Conservation (phyloP, 2,888 invertebrate species). For the Melanchra persicariae region DNA sequence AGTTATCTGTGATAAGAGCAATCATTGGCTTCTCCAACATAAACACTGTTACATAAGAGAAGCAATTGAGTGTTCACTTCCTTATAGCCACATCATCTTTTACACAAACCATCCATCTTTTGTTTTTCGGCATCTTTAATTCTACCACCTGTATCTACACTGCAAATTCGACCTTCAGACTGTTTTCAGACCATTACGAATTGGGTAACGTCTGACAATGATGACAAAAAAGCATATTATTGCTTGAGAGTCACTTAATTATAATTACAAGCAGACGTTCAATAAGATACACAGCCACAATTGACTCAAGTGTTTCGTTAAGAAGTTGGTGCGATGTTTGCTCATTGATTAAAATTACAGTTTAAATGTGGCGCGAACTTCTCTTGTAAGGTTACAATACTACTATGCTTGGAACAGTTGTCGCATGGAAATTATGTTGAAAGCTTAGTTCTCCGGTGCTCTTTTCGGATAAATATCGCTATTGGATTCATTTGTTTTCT, state of each 20-base stretch:
- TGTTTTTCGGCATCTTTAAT: not conserved
- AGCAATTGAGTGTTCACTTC: not conserved
- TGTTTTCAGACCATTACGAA: not conserved
- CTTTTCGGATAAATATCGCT: not conserved
- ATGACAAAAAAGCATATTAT: conserved; percentile 1
- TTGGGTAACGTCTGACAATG: not conserved
- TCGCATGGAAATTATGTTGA: not conserved
- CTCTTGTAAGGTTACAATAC: conserved; percentile 6
- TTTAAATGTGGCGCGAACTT: not conserved
- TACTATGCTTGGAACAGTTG: not conserved
- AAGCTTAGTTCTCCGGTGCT: not conserved
- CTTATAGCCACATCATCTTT: not conserved
- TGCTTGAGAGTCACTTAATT: conserved; percentile 16
- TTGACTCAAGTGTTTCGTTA: conserved; percentile 43
- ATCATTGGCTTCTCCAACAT: not conserved
- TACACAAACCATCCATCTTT: not conserved
- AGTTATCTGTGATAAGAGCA: not conserved
- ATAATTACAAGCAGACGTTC: conserved; percentile 8
- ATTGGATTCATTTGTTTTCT: too few species aligned
- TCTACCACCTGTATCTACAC: conserved; percentile 6
- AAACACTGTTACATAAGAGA: too few species aligned
- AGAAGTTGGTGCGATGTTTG: conserved; percentile 16
- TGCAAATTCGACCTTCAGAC: conserved; percentile 12
- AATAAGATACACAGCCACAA: conserved; percentile 14
- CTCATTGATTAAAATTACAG: conserved; percentile 33